These are phyloP conservation scores for Rhimphoctona megacephalus DNA, from an alignment of 2,888 invertebrate species.

Conservation along the genomic window DNA sequence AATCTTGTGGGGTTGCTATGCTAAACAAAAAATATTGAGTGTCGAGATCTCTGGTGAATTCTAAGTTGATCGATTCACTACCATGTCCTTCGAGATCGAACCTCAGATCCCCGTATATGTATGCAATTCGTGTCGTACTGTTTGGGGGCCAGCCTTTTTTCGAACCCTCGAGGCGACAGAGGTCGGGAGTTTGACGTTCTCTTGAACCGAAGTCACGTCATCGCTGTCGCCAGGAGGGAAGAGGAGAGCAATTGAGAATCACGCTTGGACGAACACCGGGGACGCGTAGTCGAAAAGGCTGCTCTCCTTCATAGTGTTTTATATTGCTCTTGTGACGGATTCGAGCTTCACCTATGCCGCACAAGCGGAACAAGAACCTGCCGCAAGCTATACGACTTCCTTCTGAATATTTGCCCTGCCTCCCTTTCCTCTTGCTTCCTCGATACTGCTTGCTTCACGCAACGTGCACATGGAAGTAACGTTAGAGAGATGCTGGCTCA, in stretches of 20 bases:
- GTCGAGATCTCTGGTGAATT: conserved; percentile 27
- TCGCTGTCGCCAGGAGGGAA: conserved; percentile 34
- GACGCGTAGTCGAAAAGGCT: conserved; percentile 18
- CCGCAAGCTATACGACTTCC: conserved; percentile 40
- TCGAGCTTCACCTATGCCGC: conserved; percentile 33
- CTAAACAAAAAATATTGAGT: conserved; percentile 18
- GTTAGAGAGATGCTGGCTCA: background rate
- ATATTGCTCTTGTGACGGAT: conserved; percentile 39
- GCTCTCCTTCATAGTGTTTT: conserved; percentile 46
- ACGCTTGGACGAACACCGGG: conserved; percentile 53
- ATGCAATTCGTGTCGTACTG: conserved; percentile 1
- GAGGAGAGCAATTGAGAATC: conserved; percentile 51
- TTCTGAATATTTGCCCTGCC: conserved; percentile 42
- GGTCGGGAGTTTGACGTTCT: conserved; percentile 43
- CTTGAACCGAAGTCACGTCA: conserved; percentile 43
- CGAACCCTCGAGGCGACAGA: conserved; percentile 39
- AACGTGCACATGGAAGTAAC: background rate
- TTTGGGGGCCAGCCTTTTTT: conserved; percentile 33
- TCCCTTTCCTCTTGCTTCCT: conserved; percentile 12
- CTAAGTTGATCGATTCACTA: background rate
- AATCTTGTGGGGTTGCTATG: background rate
- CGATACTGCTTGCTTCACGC: background rate
- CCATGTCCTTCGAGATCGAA: conserved; percentile 18
- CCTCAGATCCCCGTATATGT: conserved; percentile 24
- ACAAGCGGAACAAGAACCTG: background rate